Percentiles rank a stretch among this genome's conserved stretches.
phyloP scores from a whole-genome alignment of 2,113 vertebrate species.

The Vombatus ursinus region DNA sequence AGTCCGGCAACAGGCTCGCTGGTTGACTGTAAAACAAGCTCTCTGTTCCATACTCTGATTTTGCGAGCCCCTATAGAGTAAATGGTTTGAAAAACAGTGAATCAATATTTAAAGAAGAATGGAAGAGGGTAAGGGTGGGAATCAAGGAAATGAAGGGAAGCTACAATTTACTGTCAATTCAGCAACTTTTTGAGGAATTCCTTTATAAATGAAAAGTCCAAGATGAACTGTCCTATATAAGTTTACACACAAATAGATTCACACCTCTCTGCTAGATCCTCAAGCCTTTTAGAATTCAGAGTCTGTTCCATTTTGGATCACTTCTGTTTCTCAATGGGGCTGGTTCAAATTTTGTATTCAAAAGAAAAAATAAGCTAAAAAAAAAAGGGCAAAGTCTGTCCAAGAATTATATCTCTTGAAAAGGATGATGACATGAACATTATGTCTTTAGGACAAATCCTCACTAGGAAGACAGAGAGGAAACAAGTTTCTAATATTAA shows the following conservation, averaged over 20 bases:
- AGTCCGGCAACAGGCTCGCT: constrained; percentile 92
- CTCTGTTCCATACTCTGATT: constrained; percentile 91
- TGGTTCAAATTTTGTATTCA: background rate
- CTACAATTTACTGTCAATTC: background rate
- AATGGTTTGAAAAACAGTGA: background rate
- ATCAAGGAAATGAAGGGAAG: background rate
- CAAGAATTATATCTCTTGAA: background rate
- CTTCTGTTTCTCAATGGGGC: background rate
- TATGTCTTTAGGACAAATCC: background rate
- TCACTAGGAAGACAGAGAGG: background rate
- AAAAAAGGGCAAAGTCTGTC: background rate
- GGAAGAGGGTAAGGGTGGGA: background rate
- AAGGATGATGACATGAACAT: background rate
- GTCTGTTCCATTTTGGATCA: background rate
- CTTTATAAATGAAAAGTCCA: background rate
- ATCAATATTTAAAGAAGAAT: background rate
- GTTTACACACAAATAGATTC: background rate
- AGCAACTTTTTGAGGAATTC: background rate
- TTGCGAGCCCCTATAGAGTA: constrained; percentile 85
- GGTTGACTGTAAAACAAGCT: constrained; percentile 95
- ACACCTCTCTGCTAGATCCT: background rate
- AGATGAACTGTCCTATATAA: background rate
- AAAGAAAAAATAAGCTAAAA: background rate
- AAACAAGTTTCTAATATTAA: background rate
- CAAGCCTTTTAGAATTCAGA: background rate